A percentile compares a stretch with the other conserved stretches of the same genome.
Evolutionary conservation across 2,113 vertebrate genomes (phyloP).

Genomic region (Poecile atricapillus): DNA sequence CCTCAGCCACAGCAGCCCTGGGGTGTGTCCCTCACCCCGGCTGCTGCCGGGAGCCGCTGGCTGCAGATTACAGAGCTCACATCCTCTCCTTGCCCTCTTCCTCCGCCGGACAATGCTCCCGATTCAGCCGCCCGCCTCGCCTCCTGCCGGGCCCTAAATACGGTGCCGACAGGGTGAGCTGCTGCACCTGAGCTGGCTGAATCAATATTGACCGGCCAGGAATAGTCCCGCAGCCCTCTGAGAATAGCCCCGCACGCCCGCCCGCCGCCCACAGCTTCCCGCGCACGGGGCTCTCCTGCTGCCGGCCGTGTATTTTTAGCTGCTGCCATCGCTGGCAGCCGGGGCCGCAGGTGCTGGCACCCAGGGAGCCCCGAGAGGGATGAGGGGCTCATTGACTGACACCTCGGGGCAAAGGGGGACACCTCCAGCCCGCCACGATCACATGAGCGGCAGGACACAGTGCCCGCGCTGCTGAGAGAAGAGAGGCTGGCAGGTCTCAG

Average conservation of each 20-base stretch:
- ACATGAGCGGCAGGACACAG: not conserved
- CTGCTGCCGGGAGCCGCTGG: not conserved
- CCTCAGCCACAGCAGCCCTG: not conserved
- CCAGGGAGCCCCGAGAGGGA: not conserved
- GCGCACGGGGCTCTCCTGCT: slow-evolving; percentile 39
- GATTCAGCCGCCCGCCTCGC: not conserved
- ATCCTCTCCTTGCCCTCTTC: slow-evolving; percentile 59
- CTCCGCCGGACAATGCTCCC: slow-evolving; percentile 26
- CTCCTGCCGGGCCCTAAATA: slow-evolving; percentile 35
- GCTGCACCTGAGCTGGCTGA: slow-evolving; percentile 62
- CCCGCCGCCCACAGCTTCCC: slow-evolving; percentile 44
- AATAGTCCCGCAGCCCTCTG: slow-evolving; percentile 64
- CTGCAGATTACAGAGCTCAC: slow-evolving; percentile 42
- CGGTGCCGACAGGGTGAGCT: not conserved
- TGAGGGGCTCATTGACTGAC: not conserved
- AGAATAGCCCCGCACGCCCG: slow-evolving; percentile 54
- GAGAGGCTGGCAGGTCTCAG: not conserved
- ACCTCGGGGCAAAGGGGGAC: not conserved
- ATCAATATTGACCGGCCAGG: slow-evolving; percentile 69
- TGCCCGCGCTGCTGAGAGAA: accelerated
- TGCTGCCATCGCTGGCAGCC: not conserved
- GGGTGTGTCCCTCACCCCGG: not conserved
- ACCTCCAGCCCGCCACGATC: not conserved
- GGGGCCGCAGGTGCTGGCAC: not conserved
- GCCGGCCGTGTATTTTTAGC: not conserved